These are phyloP conservation scores for Clarias platycephalus DNA, from an alignment of 2,797 vertebrate genomes.

Conservation along the genomic window DNA sequence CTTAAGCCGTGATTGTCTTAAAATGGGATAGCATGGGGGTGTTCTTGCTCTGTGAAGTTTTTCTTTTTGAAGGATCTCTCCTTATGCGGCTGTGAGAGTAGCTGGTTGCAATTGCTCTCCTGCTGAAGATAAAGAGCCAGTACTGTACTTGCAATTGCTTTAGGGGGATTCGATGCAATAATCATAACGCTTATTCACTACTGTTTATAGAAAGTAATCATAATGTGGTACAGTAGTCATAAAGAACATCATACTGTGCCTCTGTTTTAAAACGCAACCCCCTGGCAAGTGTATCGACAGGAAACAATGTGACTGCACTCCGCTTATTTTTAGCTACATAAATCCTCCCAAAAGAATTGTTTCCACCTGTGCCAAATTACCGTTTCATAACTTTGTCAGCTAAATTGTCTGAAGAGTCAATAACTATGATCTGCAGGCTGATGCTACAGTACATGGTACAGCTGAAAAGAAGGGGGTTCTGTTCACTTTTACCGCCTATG, in stretches of 20 bases:
- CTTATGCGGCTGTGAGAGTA: background rate
- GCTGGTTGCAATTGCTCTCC: background rate
- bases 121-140: background rate
- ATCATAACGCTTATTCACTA: slow-evolving; percentile 25
- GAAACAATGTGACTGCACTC: background rate
- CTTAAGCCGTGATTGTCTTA: slow-evolving; percentile 57
- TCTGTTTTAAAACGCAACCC: slow-evolving; percentile 13
- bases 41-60: slow-evolving; percentile 50
- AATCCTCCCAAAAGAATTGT: background rate
- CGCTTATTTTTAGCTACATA: slow-evolving; percentile 28
- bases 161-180: slow-evolving; percentile 26
- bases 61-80: slow-evolving; percentile 14
- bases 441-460: background rate
- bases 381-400: background rate
- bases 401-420: slow-evolving; percentile 14
- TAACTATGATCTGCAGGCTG: slow-evolving; percentile 20
- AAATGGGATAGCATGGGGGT: slow-evolving; percentile 32
- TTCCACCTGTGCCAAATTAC: slow-evolving; percentile 11
- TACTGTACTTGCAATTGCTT: slow-evolving; percentile 8
- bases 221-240: slow-evolving; percentile 4
- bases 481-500: slow-evolving; percentile 11
- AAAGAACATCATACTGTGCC: slow-evolving; percentile 6
- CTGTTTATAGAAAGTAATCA: slow-evolving; percentile 23
- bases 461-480: background rate
- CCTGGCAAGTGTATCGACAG: slow-evolving; percentile 10